Base-by-base conservation (phyloP, 1,140 invertebrate species). In the Ditylenchus dipsaci region DNA sequence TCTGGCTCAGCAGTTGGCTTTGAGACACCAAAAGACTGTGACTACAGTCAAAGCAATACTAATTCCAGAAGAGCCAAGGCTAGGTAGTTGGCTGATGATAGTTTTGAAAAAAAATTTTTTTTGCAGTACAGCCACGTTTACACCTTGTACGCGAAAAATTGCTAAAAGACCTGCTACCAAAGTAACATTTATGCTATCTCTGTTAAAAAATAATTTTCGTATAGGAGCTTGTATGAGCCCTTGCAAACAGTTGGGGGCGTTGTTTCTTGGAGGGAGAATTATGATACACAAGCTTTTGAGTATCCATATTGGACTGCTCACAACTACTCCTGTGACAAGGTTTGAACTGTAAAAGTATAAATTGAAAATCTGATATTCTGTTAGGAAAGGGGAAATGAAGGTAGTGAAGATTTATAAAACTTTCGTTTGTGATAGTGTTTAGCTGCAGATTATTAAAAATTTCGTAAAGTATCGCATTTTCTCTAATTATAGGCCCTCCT, bases 61-160 rank as follows among this genome's bases (percentile, higher is more conserved):
- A n/a, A 82, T 81, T 59, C 79, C 79, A n/a, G 79, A 81, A 65
- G 80, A 82, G 38, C 79, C 79, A 9, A 56, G 81, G 67, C 65
- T 81, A 3, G 33, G 33, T 38, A 38, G 33, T 11, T 5, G 3
- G 11, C 11, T 38, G 11, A 38, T 11, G 79, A 82, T 0, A 74
- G 47, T 45, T 27, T 62, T 62, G 11, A 0, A 33, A 0, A 23
- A 33, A 56, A 38, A 33, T 43, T 69, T 26, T 56, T 49, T 17
- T 38, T 69, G 29, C 23, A 56, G 59, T 68, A n/a, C 49, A 76
- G 42, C 78, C 80, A 9, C 71, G 78, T 43, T 42, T 80, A 21
- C 78, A 80, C 58, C 45, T 80, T 47, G 78, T 80, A 9, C 57
- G 69, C 17, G 79, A 81, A 64, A 81, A 81, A 57, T 69, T 72